Conservation (phyloP, 1,140 invertebrate species). For the Drosophila auraria region DNA sequence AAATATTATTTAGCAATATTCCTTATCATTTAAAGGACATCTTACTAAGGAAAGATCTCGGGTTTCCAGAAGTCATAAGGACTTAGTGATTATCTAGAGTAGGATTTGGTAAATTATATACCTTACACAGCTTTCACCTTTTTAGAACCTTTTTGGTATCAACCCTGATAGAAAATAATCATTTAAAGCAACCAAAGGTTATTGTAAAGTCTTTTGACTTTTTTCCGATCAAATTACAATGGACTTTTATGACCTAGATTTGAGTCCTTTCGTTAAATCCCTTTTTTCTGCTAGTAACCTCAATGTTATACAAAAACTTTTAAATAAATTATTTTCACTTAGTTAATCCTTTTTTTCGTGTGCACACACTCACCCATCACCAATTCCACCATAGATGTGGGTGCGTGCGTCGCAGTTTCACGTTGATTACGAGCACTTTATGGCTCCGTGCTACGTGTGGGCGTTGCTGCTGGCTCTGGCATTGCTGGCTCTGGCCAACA, state of each 20-base stretch:
- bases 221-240: background rate
- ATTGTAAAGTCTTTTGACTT: background rate
- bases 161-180: no score
- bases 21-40: background rate
- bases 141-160: background rate
- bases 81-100: background rate
- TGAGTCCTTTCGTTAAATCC: no score
- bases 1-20: no score
- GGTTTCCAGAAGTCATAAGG: background rate
- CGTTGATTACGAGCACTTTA: slow-evolving; percentile 82
- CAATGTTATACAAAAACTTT: no score
- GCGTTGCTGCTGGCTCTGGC: slow-evolving; percentile 40
- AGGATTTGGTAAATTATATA: background rate
- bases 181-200: no score
- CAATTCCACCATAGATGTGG: slow-evolving; percentile 21
- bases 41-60: background rate
- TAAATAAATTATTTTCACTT: background rate
- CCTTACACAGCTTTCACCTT: background rate
- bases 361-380: slow-evolving; percentile 11
- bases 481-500: slow-evolving; percentile 17
- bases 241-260: background rate
- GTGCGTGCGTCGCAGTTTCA: slow-evolving; percentile 70
- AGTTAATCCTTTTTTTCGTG: slow-evolving; percentile 1
- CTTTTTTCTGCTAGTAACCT: background rate
- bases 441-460: slow-evolving; percentile 75